Evolutionary conservation across 1,140 invertebrate species (phyloP), one percentile per base, ranked within the genome.

Genomic region (Megalonaias nervosa): DNA sequence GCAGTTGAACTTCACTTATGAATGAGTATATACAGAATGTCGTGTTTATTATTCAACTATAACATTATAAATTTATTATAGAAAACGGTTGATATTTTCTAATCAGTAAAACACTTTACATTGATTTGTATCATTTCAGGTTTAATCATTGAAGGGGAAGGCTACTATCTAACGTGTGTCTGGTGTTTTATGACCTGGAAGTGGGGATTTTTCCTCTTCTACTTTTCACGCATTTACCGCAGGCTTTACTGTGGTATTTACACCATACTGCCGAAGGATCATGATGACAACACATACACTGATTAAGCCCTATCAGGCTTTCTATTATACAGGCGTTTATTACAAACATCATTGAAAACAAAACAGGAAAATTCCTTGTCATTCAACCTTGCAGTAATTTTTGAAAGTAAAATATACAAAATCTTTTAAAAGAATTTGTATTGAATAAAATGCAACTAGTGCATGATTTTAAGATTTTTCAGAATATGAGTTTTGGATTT

Each of bases 131-230:
- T 73, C 62, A 61, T 81, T 83, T 62, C 85, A 90, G 89, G 75
- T 69, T 76, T 90, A 56, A 81, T 81, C 2, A 75, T 85, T 11
- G 75, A 85, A 56, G 87, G 88, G 15, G 60, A 75, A 19, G 86
- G 85, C 17, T 89, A 85, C 74, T 90, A 87, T 74, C 48, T 90
- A 48, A 81, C 88, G 0, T 81, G 80, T 77, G 87, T 90, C 4
- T 90, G 89, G 89, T 86, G 84, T 61, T 87, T 88, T 69, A 89
- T 90, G 89, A 87, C 88, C 0, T 89, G 88, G 88, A 90, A 90
- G 66, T 90, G 89, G 89, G 89, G 87, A 16, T 89, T 90, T 66
- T 72, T 82, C 9, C 75, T 89, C 14, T 84, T 89, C 61, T 83
- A 79, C 64, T 89, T 83, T 68, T 84, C 87, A 0, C 77, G 88